phyloP scores from a whole-genome alignment of 64 coral and sea anemone species.

The Actinia tenebrosa region DNA sequence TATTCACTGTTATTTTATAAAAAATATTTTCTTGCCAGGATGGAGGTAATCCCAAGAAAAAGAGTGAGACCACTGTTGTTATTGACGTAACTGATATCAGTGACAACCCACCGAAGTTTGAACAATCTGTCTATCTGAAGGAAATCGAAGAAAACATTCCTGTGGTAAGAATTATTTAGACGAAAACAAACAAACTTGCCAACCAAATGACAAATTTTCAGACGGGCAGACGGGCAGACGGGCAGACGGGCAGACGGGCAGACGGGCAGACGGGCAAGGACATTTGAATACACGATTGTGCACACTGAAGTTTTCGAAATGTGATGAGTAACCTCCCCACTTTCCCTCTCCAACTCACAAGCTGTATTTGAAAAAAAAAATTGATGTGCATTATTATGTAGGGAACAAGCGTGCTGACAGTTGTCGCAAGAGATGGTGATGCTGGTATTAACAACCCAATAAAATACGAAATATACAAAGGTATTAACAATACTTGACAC shows the following conservation, averaged over 20 bases:
- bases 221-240: no score
- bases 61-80: slow-evolving; percentile 24
- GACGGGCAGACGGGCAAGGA: no score
- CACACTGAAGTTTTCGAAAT: no score
- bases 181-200: no score
- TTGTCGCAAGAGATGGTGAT: slow-evolving; percentile 70
- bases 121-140: slow-evolving; percentile 37
- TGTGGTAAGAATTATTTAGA: slow-evolving; percentile 22
- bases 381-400: background rate
- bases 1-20: no score
- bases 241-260: no score
- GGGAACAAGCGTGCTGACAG: slow-evolving; percentile 48
- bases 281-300: no score
- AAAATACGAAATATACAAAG: slow-evolving; percentile 56
- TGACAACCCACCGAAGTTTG: slow-evolving; percentile 57
- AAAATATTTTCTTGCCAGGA: slow-evolving; percentile 7
- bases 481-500: background rate
- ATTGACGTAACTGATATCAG: slow-evolving; percentile 55
- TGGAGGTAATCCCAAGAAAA: slow-evolving; percentile 16
- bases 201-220: no score
- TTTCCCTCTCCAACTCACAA: no score
- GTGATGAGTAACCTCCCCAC: no score
- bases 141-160: slow-evolving; percentile 49
- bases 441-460: slow-evolving; percentile 55
- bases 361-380: no score